phyloP scores from a whole-genome alignment of 2,888 invertebrate species.

The Pandemis cinnamomeana region DNA sequence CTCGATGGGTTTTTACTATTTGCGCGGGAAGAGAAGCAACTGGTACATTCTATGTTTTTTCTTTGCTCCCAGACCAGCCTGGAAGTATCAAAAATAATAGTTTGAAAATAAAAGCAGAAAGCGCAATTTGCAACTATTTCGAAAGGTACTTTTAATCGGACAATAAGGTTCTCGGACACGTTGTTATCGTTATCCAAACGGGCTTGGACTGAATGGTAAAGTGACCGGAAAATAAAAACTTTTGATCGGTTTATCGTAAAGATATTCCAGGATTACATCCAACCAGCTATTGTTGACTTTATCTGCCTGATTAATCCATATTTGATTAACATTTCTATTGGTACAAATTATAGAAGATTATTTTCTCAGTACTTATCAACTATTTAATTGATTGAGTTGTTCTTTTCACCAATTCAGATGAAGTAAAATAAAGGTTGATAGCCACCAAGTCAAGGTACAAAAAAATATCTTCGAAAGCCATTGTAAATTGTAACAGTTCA shows the following conservation, averaged over 20 bases:
- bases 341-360: conserved; percentile 31
- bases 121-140: no score
- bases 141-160: no score
- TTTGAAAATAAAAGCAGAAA: no score
- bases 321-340: conserved; percentile 23
- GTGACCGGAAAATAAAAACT: conserved; percentile 3
- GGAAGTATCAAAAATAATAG: no score
- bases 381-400: neutral
- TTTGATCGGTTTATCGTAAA: conserved; percentile 33
- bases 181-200: conserved; percentile 3
- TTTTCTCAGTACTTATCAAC: conserved; percentile 6
- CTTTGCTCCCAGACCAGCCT: no score
- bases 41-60: no score
- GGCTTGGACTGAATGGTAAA: neutral
- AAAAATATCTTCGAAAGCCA: neutral
- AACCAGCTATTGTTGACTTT: conserved; percentile 18
- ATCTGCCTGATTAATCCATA: conserved; percentile 14
- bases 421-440: conserved; percentile 11
- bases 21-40: no score
- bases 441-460: neutral
- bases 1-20: no score
- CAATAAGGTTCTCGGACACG: neutral
- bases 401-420: neutral
- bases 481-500: no score
- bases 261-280: conserved; percentile 21